Base-by-base conservation (phyloP, 2,888 invertebrate genomes). In the Oligia strigilis region DNA sequence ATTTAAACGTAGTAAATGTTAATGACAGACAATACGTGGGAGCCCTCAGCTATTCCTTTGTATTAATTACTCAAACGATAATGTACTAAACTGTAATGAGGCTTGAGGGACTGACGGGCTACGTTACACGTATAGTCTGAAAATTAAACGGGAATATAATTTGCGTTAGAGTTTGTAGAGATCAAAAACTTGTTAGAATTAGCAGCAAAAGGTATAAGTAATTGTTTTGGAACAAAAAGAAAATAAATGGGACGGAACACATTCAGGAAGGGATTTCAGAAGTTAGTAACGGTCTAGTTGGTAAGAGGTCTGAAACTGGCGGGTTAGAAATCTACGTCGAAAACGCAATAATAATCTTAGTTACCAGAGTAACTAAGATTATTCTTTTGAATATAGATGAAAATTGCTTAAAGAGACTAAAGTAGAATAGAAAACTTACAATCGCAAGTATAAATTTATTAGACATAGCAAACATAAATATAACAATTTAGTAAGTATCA, bases 21-120 rank as follows among this genome's bases (percentile, higher is more conserved):
- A 85, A 90, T 90, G 87, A 91, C 83, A 91, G 85, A 90, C 88
- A 89, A 90, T 89, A 85, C 81, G 79, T 69, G 64, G 43, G 46
- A 76, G 78, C 89, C 91, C 85, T 58, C 36, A 85, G 90, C 87
- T 78, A 75, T 84, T 81, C 84, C 90, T 92, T 91, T 90, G 90
- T 90, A 90, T 89, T 90, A 91, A 91, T 81, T 81, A 87, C 81
- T 85, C 67, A 77, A 74, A 83, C 64, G 73, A 85, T 85, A 81
- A 86, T 80, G 69, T 71, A 43, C 77, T 65, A 65, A 62, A 3
- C 40, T 64, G 65, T 82, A 81, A 89, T 78, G 65, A 80, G 36
- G 6, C 66, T 72, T 36, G 40, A 36, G 36, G 4, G n/a, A 80
- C 49, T 73, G 43, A 55, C 5, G 2, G 46, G 52, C 66, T 29